Base-by-base conservation (phyloP, 2,888 invertebrate genomes). In the Phortica okadai region DNA sequence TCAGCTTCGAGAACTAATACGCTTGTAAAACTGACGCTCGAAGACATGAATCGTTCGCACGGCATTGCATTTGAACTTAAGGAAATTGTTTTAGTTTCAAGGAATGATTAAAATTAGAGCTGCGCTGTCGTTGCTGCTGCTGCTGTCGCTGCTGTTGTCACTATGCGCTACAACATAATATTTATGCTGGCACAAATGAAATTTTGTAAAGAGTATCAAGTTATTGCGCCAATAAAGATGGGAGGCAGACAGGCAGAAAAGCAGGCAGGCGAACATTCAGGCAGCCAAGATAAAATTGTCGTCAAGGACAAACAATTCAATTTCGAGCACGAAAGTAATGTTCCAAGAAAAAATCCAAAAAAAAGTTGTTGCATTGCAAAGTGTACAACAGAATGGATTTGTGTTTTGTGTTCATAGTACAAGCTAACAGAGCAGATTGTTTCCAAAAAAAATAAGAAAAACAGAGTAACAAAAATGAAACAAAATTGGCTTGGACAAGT, bases 61-160 rank as follows among this genome's bases (percentile, higher is more conserved):
- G 33, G 33, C 33, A 16, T 16, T 33, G 14, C 33, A 25, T 72
- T 56, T 72, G 41, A 72, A 78, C 84, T 81, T 80, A 82, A 85
- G 85, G 85, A 87, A 87, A 87, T 85, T 85, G 86, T 85, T 85
- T 85, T 87, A 83, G 83, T 85, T 87, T 87, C 80, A 80, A 81
- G 80, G 79, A 87, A 44, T 73, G 42, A 58, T 42, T 16, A 59
- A 50, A 59, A 59, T 59, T 4, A 59, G 33, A 33, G 33, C 33
- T 33, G 33, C 67, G 33, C 67, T 44, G 14, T 62, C n/a, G 54
- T 33, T 44, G 56, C 14, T 56, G 10, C 42, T 66, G 66, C 11
- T n/a, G 66, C n/a, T 66, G 66, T 6, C 6, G 1, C 66, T 66
- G 66, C 41, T 5, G 66, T n/a, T 66, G 66, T n/a, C n/a, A 2